Evolutionary conservation across 2,888 invertebrate species (phyloP).

Genomic region (Urechis unicinctus): DNA sequence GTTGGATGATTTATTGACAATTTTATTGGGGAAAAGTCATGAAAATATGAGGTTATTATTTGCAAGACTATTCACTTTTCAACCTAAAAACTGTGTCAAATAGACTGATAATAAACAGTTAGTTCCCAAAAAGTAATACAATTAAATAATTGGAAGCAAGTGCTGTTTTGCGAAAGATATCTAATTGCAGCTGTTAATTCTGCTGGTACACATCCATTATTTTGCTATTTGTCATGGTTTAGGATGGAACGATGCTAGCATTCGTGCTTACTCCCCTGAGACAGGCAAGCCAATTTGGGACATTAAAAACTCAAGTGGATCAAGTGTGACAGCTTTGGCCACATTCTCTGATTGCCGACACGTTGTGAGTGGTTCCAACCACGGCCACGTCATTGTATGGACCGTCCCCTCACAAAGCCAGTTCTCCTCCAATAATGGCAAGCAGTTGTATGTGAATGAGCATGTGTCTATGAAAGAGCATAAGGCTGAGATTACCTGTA

Average conservation of each 20-base stretch:
- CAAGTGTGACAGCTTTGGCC: conserved; percentile 78
- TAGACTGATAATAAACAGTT: too few species aligned
- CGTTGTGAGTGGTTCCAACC: conserved; percentile 82
- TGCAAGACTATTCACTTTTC: too few species aligned
- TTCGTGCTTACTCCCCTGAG: conserved; percentile 53
- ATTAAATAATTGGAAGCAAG: too few species aligned
- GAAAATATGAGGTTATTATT: too few species aligned
- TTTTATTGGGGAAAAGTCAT: too few species aligned
- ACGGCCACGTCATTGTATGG: conserved; percentile 65
- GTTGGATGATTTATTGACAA: too few species aligned
- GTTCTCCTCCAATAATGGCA: background rate
- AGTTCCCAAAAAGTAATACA: too few species aligned
- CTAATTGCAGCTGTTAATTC: too few species aligned
- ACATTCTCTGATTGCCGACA: conserved; percentile 65
- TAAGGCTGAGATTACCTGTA: conserved; percentile 76
- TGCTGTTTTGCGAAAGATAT: too few species aligned
- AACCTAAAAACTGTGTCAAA: too few species aligned
- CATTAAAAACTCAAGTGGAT: conserved; percentile 80
- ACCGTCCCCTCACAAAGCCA: conserved; percentile 12
- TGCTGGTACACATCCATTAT: background rate
- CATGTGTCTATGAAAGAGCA: conserved; percentile 78
- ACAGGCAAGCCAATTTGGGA: conserved; percentile 74
- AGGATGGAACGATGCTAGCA: conserved; percentile 54
- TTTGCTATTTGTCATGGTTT: conserved; percentile 5
- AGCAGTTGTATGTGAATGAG: conserved; percentile 29